Percentiles rank a stretch among this genome's conserved stretches.
phyloP scores from a whole-genome alignment of 2,888 invertebrate species.

The Rhogogaster chlorosoma region DNA sequence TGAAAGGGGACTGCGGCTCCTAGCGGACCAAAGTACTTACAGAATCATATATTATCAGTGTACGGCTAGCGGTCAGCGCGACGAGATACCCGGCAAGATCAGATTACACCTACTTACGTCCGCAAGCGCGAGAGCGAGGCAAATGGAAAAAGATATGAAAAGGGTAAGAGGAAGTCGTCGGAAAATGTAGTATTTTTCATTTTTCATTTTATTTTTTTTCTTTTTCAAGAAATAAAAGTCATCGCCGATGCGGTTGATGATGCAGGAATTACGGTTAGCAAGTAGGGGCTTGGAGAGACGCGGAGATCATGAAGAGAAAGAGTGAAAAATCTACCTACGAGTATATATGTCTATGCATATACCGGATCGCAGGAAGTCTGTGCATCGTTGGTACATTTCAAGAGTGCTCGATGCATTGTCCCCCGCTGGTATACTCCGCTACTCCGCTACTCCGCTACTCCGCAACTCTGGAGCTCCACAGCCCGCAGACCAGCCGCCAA shows the following conservation, averaged over 20 bases:
- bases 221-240: conserved; percentile 7
- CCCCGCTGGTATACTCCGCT: conserved; percentile 58
- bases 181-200: background rate
- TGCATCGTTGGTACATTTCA: conserved; percentile 62
- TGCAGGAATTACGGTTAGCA: background rate
- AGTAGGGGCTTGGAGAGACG: background rate
- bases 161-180: background rate
- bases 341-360: conserved; percentile 25
- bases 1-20: conserved; percentile 38
- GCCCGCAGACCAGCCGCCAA: conserved; percentile 22
- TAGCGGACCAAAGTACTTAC: conserved; percentile 34
- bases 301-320: background rate
- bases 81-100: conserved; percentile 33
- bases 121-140: background rate
- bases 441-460: conserved; percentile 64
- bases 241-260: background rate
- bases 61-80: background rate
- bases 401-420: conserved; percentile 69
- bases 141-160: background rate
- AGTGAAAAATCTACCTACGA: background rate
- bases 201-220: background rate
- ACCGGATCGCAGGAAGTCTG: conserved; percentile 37
- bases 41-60: conserved; percentile 38
- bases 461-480: conserved; percentile 62
- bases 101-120: conserved; percentile 4